Evolutionary conservation across 2,113 vertebrate genomes (phyloP).

Genomic region (Melospiza georgiana): DNA sequence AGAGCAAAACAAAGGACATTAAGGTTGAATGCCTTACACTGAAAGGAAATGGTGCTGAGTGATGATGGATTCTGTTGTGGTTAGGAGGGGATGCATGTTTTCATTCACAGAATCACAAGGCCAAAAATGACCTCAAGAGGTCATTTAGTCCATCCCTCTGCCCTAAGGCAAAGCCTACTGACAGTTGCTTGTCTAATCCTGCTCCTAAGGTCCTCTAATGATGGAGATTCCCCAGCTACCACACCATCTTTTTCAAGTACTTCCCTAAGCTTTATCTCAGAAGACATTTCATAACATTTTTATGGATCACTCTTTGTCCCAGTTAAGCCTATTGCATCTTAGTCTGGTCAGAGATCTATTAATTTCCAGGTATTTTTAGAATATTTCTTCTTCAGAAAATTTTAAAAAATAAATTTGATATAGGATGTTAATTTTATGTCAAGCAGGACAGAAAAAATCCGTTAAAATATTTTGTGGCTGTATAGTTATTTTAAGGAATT

Average conservation of each 20-base stretch:
- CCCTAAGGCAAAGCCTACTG: not conserved
- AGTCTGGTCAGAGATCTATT: not conserved
- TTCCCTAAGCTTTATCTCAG: not conserved
- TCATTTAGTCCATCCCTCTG: not conserved
- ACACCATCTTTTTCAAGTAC: not conserved
- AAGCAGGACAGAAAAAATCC: not conserved
- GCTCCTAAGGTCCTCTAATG: not conserved
- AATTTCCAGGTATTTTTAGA: not conserved
- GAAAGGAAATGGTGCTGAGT: constrained; percentile 6
- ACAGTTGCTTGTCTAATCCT: not conserved
- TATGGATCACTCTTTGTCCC: not conserved
- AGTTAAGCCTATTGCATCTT: not conserved
- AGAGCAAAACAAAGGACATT: not conserved
- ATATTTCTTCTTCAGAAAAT: not conserved
- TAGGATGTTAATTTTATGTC: not conserved
- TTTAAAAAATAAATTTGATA: not conserved
- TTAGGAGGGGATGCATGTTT: not conserved
- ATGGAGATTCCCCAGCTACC: not conserved
- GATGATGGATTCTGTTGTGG: not conserved
- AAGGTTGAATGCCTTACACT: not conserved
- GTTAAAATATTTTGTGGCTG: not conserved
- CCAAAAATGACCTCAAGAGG: not conserved
- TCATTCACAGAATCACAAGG: constrained; percentile 4
- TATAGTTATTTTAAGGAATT: not conserved
- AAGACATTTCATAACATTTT: not conserved